These are phyloP conservation scores for Drosophila auraria DNA, from an alignment of 1,140 invertebrate species.

Conservation along the genomic window DNA sequence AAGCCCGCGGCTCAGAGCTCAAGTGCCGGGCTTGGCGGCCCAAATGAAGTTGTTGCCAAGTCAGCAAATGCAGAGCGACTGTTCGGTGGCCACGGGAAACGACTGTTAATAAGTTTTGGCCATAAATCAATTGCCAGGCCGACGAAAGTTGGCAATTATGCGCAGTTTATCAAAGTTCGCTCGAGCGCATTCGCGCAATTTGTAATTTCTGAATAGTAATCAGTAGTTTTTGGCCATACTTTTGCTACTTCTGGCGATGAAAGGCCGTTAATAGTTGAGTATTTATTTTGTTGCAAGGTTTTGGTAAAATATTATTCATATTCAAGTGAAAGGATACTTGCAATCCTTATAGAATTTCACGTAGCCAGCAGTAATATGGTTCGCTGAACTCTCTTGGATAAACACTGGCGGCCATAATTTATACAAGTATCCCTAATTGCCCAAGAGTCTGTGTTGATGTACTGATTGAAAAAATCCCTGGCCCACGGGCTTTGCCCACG, in stretches of 20 bases:
- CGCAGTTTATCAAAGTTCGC: conserved; percentile 47
- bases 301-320: no score
- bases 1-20: conserved; percentile 20
- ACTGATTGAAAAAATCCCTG: conserved; percentile 35
- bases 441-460: conserved; percentile 6
- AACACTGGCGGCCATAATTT: neutral
- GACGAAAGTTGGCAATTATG: conserved; percentile 32
- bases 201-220: conserved; percentile 16
- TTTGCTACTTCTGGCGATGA: neutral
- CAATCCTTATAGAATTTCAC: neutral
- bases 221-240: neutral
- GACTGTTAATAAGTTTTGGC: conserved; percentile 54
- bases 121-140: conserved; percentile 69
- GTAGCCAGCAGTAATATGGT: neutral
- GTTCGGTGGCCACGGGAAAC: conserved; percentile 30
- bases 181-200: conserved; percentile 22
- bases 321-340: neutral
- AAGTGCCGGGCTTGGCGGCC: conserved; percentile 32
- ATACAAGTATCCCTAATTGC: neutral
- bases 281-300: neutral
- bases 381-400: neutral
- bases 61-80: conserved; percentile 17
- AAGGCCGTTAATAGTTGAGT: no score
- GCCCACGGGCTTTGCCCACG: neutral
- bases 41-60: conserved; percentile 35